Evolutionary conservation across 2,113 vertebrate genomes (phyloP).

Genomic region (Notarius quadriscutis): DNA sequence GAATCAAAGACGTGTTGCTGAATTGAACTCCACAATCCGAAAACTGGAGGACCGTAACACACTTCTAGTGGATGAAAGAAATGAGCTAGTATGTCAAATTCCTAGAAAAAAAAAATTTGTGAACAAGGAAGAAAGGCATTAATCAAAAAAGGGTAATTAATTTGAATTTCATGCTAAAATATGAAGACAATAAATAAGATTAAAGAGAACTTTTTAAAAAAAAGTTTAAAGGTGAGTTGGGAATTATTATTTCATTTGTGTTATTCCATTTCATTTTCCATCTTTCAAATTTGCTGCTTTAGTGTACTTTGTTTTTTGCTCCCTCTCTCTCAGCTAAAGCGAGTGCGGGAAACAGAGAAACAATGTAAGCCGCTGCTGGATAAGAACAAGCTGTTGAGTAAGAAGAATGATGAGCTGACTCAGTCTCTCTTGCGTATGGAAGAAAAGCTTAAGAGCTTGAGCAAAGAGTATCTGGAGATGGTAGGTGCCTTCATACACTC

Average conservation of each 20-base stretch:
- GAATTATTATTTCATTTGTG: neutral
- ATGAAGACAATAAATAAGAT: neutral
- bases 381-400: slow-evolving; percentile 93
- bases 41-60: slow-evolving; percentile 96
- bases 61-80: slow-evolving; percentile 89
- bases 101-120: neutral
- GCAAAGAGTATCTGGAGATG: slow-evolving; percentile 95
- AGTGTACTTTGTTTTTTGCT: neutral
- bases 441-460: slow-evolving; percentile 87
- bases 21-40: slow-evolving; percentile 90
- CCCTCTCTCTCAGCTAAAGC: slow-evolving; percentile 80
- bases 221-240: neutral
- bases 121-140: neutral
- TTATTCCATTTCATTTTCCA: neutral
- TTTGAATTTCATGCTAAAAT: neutral
- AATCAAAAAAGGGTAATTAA: neutral
- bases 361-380: slow-evolving; percentile 97
- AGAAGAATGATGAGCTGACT: slow-evolving; percentile 94
- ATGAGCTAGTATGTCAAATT: slow-evolving; percentile 80
- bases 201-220: neutral
- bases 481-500: slow-evolving; percentile 66
- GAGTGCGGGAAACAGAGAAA: slow-evolving; percentile 92
- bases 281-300: neutral
- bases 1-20: slow-evolving; percentile 92
- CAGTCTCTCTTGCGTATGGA: slow-evolving; percentile 92